phyloP scores from a whole-genome alignment of 2,797 vertebrate species.

The Anolis apletophallus region DNA sequence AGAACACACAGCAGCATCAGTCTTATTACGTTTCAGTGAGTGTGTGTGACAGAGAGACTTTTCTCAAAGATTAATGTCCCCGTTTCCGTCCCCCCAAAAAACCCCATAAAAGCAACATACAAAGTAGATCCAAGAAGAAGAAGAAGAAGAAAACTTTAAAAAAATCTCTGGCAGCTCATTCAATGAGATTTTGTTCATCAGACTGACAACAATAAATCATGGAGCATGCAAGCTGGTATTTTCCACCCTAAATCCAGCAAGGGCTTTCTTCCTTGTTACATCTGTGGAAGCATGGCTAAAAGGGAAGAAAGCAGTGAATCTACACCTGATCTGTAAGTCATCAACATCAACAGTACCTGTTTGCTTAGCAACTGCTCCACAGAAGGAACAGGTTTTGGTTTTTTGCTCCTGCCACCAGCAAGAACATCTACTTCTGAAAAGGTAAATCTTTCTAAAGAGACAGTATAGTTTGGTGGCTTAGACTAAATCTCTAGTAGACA shows the following conservation, averaged over 20 bases:
- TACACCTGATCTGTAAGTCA: neutral
- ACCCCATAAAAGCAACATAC: neutral
- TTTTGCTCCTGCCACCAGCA: neutral
- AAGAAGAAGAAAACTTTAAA: neutral
- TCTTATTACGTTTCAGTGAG: fast-evolving
- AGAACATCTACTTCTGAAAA: neutral
- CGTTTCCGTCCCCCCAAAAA: neutral
- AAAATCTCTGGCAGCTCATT: neutral
- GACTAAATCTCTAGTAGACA: too few relatives aligned
- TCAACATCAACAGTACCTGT: neutral
- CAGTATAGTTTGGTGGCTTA: too few relatives aligned
- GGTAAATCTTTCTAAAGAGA: neutral
- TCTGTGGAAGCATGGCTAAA: neutral
- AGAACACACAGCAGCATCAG: neutral
- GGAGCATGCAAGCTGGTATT: neutral
- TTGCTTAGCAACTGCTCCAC: neutral
- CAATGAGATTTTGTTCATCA: neutral
- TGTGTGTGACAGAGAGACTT: neutral
- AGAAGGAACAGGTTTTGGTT: neutral
- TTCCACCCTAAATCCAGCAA: neutral
- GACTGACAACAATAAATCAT: neutral
- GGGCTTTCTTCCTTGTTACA: neutral
- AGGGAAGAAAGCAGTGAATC: too few relatives aligned
- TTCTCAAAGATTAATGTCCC: neutral
- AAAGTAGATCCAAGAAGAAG: neutral